Base-by-base conservation (phyloP, 2,888 invertebrate genomes). In the Blomia tropicalis region DNA sequence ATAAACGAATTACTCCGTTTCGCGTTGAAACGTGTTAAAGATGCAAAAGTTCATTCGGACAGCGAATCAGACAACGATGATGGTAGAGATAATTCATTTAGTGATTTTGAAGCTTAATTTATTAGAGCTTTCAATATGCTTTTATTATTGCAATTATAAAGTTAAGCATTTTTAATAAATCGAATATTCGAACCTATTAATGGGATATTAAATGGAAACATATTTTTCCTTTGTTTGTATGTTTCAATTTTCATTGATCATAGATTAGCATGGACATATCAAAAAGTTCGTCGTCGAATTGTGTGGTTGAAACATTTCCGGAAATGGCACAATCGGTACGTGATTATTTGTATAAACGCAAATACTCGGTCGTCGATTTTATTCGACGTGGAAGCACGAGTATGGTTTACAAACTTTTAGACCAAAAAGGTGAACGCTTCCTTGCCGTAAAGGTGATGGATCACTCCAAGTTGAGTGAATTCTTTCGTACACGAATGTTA, bases 61-160 rank as follows among this genome's bases (percentile, higher is more conserved):
- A 47, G 51, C n/a, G 51, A 47, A 27, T 7, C 7, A 7, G 51
- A 47, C n/a, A n/a, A 47, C 27, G 51, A 47, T 47, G 51, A 47
- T 19, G 51, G n/a, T 47, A 19, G n/a, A 11, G 51, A 27, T 47
- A 14, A 27, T 7, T 11, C 7, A 7, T 47, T 47, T 47, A 47
- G 51, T 27, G 51, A 47, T 27, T 47, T 47, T 47, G 51, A 47
- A 11, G 51, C 27, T 27, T 47, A 19, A 27, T n/a, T n/a, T n/a
- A n/a, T n/a, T n/a, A n/a, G n/a, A n/a, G n/a, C n/a, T n/a, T n/a
- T n/a, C n/a, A n/a, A n/a, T n/a, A n/a, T n/a, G n/a, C n/a, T n/a
- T n/a, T n/a, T n/a, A n/a, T n/a, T n/a, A n/a, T n/a, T n/a, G n/a
- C n/a, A n/a, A n/a, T n/a, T n/a, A n/a, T n/a, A n/a, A n/a, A n/a